phyloP scores from a whole-genome alignment of 2,888 invertebrate genomes.

The Calameuta idolon region DNA sequence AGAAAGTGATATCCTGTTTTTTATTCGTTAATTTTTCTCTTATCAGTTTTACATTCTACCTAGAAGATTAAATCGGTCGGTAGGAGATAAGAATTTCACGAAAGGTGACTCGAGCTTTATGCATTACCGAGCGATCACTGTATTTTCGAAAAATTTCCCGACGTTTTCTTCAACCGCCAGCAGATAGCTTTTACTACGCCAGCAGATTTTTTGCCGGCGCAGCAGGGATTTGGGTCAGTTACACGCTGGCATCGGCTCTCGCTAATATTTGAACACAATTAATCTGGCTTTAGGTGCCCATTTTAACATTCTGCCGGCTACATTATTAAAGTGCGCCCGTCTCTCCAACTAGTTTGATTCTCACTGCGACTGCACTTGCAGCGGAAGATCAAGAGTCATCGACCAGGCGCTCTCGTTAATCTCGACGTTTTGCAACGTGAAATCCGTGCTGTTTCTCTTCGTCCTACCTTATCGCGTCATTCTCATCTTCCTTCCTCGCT shows the following conservation, averaged over 20 bases:
- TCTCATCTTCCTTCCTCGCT: neutral
- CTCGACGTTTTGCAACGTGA: neutral
- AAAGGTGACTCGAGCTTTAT: neutral
- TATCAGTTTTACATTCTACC: neutral
- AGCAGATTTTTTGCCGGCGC: slow-evolving; percentile 59
- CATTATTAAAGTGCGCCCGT: slow-evolving; percentile 18
- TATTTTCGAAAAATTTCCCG: slow-evolving; percentile 26
- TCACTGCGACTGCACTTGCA: neutral
- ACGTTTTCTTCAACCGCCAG: slow-evolving; percentile 48
- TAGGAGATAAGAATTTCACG: neutral
- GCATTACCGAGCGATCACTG: neutral
- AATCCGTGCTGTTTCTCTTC: neutral
- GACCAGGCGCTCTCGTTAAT: neutral
- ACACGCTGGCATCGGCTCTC: slow-evolving; percentile 24
- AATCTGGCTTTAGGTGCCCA: slow-evolving; percentile 46
- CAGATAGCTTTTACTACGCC: slow-evolving; percentile 53
- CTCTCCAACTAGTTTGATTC: neutral
- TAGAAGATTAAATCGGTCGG: neutral
- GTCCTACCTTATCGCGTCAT: neutral
- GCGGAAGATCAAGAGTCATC: neutral
- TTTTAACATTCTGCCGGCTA: slow-evolving; percentile 20
- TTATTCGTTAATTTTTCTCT: neutral
- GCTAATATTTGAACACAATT: slow-evolving; percentile 62
- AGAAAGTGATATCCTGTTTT: neutral
- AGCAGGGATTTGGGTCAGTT: slow-evolving; percentile 56